Evolutionary conservation across 2,888 invertebrate genomes (phyloP), one percentile per base, ranked within the genome.

Genomic region (Amiota communis): DNA sequence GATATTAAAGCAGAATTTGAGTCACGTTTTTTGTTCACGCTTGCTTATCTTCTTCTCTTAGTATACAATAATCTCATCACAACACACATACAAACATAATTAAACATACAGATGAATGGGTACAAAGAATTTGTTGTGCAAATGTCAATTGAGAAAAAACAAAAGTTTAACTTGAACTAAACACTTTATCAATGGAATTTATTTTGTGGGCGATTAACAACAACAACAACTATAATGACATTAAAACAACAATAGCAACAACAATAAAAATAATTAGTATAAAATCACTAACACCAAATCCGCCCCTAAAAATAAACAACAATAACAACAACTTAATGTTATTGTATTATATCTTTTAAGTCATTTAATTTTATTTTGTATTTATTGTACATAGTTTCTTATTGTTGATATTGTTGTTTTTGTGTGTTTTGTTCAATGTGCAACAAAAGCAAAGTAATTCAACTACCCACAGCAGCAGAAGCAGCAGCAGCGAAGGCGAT

Each of bases 1-100:
- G 81, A 83, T 86, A 85, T 79, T 78, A 71, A 80, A 83, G 85
- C 85, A 78, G 78, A 83, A 81, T 78, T 74, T 78, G 80, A 83
- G 87, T 87, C 87, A 87, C 88, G 88, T 87, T 88, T 87, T 68
- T 73, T 73, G 73, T 76, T 80, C 77, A 77, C 78, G 81, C 83
- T 78, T 53, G 20, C 23, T 20, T 20, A 51, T n/a, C 12, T 51
- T 51, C 13, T 51, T 12, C 53, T n/a, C n/a, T 4, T 51, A 51
- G 53, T n/a, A 4, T 11, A n/a, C n/a, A 51, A 36, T 36, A 36
- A 36, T 36, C 36, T 36, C 36, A 2, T 36, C 36, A 36, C 36
- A n/a, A 36, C 12, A 59, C 10, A 59, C 12, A 59, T 1, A 10
- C 15, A 17, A 8, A 20, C 15, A 59, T 15, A n/a, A n/a, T n/a